phyloP scores from a whole-genome alignment of 2,888 invertebrate genomes.

The Frankliniella fusca region DNA sequence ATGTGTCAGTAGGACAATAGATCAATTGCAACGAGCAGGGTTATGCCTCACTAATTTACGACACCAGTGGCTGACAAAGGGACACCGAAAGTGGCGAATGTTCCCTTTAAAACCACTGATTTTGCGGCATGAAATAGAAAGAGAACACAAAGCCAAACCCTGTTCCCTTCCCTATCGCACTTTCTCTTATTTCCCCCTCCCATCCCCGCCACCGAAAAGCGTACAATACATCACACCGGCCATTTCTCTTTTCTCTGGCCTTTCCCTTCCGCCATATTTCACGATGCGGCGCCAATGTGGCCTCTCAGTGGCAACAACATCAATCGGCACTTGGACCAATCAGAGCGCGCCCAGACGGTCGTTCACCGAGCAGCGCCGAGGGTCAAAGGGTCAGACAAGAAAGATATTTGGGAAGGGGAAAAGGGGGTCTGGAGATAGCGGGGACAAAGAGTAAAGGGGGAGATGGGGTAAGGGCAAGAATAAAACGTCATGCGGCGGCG shows the following conservation, averaged over 20 bases:
- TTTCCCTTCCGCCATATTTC: neutral
- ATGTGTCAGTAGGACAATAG: no score
- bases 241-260: neutral
- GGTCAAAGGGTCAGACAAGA: neutral
- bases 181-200: neutral
- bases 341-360: neutral
- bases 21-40: no score
- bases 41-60: no score
- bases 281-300: neutral
- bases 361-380: neutral
- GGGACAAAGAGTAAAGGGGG: no score
- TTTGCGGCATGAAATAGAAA: no score
- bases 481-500: neutral
- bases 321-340: conserved; percentile 10
- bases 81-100: no score
- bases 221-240: neutral
- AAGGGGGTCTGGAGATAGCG: no score
- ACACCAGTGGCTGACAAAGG: no score
- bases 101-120: no score
- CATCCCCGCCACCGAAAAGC: neutral
- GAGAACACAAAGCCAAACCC: no score
- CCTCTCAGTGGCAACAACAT: neutral
- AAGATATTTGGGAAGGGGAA: no score
- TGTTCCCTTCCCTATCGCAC: neutral
- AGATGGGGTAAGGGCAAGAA: no score